Evolutionary conservation across 1,140 invertebrate genomes (phyloP).

Genomic region (Listronotus bonariensis): DNA sequence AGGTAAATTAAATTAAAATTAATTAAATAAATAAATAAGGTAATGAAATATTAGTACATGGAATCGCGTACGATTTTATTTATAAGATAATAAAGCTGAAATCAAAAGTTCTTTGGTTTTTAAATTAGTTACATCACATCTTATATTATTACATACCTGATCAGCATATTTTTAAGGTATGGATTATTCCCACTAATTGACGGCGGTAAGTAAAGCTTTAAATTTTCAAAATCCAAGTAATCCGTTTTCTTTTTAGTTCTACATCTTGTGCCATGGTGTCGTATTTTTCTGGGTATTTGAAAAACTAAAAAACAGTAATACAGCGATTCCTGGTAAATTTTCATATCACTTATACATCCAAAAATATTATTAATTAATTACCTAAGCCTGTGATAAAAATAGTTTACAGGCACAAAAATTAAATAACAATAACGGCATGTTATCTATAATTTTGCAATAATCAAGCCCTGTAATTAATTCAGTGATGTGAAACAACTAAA

Average conservation of each 20-base stretch:
- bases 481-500: no score
- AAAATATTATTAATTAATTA: not conserved
- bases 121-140: no score
- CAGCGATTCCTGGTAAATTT: not conserved
- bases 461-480: no score
- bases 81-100: no score
- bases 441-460: not conserved
- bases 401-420: not conserved
- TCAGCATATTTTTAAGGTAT: conserved; percentile 27
- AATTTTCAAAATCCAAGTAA: conserved; percentile 14
- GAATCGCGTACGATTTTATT: no score
- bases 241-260: not conserved
- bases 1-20: no score
- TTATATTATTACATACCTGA: conserved; percentile 12
- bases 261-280: not conserved
- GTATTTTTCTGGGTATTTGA: not conserved
- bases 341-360: no score
- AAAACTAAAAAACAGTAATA: not conserved
- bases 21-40: no score
- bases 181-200: conserved; percentile 11
- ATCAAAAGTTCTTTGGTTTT: no score
- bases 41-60: no score
- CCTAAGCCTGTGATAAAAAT: not conserved
- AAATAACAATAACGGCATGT: not conserved
- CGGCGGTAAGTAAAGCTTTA: conserved; percentile 23